Evolutionary conservation across 2,797 vertebrate species (phyloP), one percentile per base, ranked within the genome.

Genomic region (Naso thynnoides): DNA sequence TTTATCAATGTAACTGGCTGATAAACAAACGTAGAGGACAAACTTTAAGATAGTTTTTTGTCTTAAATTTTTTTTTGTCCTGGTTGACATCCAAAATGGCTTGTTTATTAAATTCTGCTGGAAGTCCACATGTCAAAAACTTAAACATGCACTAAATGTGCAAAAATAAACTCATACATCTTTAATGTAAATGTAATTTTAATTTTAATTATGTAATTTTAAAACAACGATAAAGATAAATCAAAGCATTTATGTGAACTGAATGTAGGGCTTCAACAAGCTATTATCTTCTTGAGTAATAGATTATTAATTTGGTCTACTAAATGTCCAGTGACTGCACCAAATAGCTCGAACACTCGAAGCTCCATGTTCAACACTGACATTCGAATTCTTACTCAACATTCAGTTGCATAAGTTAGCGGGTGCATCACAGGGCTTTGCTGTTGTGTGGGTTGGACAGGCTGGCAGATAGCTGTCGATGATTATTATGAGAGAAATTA

Each of bases 1-100:
- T 50, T 71, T 73, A 87, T 86, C 58, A 61, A 73, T 90, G 79
- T 85, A 89, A 91, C 76, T 85, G 81, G 67, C 44, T 72, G 39
- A 73, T 42, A 61, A 63, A 36, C 31, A 69, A 73, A 69, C 58
- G 38, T 14, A 50, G 24, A 14, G n/a, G 11, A 70, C 14, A 19
- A 53, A 36, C 1, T 47, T 24, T 14, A 24, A 62, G 19, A 57
- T 19, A 13, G 13, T 13, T 11, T 26, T 36, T 36, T 10, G 19
- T 27, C 15, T 56, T 53, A n/a, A 31, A 39, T 48, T 33, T 19
- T 36, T 47, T 44, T 36, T 47, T 44, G 41, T 23, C 10, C 1
- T 1, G 29, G 53, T 36, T 33, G 52, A 21, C 29, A 36, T 36
- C 19, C 19, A 19, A 54, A 67, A 47, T 24, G 14, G 11, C 54